Conservation (phyloP, 2,888 invertebrate genomes). For the Beris chalybata region DNA sequence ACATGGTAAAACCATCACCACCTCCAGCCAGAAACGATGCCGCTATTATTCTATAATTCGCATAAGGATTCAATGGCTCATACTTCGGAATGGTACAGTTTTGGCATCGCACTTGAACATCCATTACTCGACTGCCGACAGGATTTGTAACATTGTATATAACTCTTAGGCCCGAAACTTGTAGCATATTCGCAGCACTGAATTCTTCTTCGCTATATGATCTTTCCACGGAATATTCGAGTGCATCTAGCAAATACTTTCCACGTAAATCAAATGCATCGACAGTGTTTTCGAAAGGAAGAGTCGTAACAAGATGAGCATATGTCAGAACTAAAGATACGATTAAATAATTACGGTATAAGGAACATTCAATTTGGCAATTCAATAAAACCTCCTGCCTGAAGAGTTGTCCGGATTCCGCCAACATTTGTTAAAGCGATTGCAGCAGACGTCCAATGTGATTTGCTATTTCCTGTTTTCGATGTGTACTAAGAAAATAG, state of each 20-base stretch:
- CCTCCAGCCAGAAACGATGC: constrained; percentile 67
- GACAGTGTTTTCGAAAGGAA: constrained; percentile 77
- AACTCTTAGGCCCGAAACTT: constrained; percentile 61
- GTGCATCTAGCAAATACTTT: constrained; percentile 62
- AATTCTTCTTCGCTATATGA: constrained; percentile 53
- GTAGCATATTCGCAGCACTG: constrained; percentile 60
- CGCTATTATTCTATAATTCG: constrained; percentile 65
- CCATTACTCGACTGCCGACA: constrained; percentile 62
- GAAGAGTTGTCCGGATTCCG: constrained; percentile 69
- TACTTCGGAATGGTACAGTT: constrained; percentile 67
- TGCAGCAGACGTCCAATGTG: constrained; percentile 68
- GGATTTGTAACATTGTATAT: constrained; percentile 64
- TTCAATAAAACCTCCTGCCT: constrained; percentile 61
- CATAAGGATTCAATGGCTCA: constrained; percentile 60
- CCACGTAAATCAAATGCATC: constrained; percentile 73
- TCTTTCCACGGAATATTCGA: constrained; percentile 62
- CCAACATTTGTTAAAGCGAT: constrained; percentile 71
- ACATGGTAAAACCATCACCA: constrained; percentile 68
- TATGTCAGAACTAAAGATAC: constrained; percentile 67
- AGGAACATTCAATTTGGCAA: too few species aligned
- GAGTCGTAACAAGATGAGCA: constrained; percentile 67
- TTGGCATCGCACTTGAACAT: constrained; percentile 63
- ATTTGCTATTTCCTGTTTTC: constrained; percentile 52
- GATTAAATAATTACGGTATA: not conserved
- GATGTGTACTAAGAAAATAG: constrained; percentile 44